Conservation (phyloP, 2,888 invertebrate genomes). For the Patella pellucida region DNA sequence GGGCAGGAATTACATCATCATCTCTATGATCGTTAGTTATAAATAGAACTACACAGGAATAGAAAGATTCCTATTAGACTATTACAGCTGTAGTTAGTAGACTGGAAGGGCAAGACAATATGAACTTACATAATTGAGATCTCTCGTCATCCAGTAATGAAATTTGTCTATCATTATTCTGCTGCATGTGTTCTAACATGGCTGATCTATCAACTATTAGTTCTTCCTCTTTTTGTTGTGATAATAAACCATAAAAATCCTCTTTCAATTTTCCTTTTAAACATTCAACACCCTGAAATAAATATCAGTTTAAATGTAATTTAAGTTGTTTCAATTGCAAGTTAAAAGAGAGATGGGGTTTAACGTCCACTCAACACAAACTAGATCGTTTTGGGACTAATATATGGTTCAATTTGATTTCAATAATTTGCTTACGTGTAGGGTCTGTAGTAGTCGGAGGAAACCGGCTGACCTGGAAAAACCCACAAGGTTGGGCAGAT, state of each 20-base stretch:
- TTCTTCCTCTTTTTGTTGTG: constrained; percentile 32
- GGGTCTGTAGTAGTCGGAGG: no score
- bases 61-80: no score
- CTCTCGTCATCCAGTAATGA: neutral
- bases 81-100: neutral
- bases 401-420: no score
- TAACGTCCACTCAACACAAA: no score
- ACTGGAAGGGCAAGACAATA: neutral
- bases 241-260: constrained; percentile 48
- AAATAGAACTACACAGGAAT: no score
- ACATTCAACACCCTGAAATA: constrained; percentile 47
- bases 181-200: constrained; percentile 18
- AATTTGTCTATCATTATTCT: neutral
- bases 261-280: constrained; percentile 51
- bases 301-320: neutral
- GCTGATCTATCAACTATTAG: constrained; percentile 2
- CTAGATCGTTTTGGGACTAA: no score
- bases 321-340: neutral
- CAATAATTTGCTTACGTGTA: no score
- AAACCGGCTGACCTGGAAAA: no score
- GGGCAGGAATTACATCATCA: no score
- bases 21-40: no score
- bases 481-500: no score
- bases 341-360: no score
- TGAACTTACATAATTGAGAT: constrained; percentile 36